Base-by-base conservation (phyloP, 2,888 invertebrate genomes). In the Odontomyia ornata region DNA sequence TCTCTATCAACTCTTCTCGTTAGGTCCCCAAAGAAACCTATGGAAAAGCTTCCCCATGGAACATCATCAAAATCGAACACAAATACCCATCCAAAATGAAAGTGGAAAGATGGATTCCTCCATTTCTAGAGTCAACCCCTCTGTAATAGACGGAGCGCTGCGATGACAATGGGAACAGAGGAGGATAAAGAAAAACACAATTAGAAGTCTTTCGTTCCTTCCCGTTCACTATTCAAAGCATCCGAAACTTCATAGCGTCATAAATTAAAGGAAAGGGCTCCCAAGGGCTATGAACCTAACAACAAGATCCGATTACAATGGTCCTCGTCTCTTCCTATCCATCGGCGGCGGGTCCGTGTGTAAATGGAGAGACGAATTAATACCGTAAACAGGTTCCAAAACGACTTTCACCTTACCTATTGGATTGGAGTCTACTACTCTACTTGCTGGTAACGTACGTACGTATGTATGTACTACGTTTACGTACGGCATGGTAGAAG, bases 311-410 rank as follows among this genome's bases (percentile, higher is more conserved):
- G 64, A 64, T 64, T 64, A 64, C 64, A 64, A 64, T 64, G n/a
- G 71, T 27, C 47, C 28, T 25, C 52, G 5, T 36, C 36, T 36
- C 36, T 36, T 36, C 36, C 36, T 36, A 36, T 36, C 36, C 5
- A 9, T 36, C 36, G 3, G 36, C 36, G 3, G 36, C 36, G 9
- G 23, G 18, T 71, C 46, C 21, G 23, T 36, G 36, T 36, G 3
- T 9, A 36, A 3, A 36, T 36, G 9, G 5, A 36, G 36, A 5
- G 36, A 36, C 5, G 71, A 71, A 47, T 71, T 71, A 71, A 71
- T 71, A 27, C 71, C 15, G 27, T 47, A 71, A 71, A 71, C 71
- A 71, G 71, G 71, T 71, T 71, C 47, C 71, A 25, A 23, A 71
- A 47, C 25, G 71, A 21, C 52, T 71, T 52, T 71, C 71, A 52